Conservation (phyloP, 2,888 invertebrate genomes). For the Synanthedon tipuliformis region DNA sequence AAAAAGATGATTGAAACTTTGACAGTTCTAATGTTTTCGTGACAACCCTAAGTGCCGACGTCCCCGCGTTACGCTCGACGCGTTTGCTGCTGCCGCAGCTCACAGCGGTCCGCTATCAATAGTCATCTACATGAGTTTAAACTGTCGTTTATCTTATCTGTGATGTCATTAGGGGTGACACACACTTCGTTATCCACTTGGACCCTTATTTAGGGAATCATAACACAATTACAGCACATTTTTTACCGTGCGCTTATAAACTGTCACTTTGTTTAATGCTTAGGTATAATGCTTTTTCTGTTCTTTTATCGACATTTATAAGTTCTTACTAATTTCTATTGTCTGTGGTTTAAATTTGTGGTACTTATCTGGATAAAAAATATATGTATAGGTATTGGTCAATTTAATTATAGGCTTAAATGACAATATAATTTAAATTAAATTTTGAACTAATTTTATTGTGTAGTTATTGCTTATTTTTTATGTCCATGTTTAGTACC, state of each 20-base stretch:
- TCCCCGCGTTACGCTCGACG: slow-evolving; percentile 3
- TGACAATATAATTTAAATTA: no score
- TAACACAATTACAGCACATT: background rate
- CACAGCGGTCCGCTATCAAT: slow-evolving; percentile 19
- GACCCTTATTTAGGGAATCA: background rate
- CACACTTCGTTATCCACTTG: slow-evolving; percentile 8
- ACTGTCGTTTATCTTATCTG: slow-evolving; percentile 53
- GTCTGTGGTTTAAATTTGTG: no score
- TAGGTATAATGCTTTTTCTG: no score
- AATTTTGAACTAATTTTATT: no score
- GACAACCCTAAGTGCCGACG: slow-evolving; percentile 1
- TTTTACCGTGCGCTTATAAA: background rate
- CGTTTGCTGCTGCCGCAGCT: slow-evolving; percentile 3
- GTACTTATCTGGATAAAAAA: no score
- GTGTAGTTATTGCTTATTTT: no score
- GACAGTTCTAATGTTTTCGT: background rate
- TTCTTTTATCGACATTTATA: no score
- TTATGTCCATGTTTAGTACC: no score
- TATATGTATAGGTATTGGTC: no score
- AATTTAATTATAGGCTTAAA: no score
- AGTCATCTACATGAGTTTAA: slow-evolving; percentile 46
- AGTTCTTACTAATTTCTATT: no score
- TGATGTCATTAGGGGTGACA: slow-evolving; percentile 35
- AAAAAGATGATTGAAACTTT: background rate
- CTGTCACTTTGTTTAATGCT: background rate